A percentile compares a stretch with the other conserved stretches of the same genome.
phyloP scores from a whole-genome alignment of 2,888 invertebrate genomes.

The Lasioglossum oenotherae region DNA sequence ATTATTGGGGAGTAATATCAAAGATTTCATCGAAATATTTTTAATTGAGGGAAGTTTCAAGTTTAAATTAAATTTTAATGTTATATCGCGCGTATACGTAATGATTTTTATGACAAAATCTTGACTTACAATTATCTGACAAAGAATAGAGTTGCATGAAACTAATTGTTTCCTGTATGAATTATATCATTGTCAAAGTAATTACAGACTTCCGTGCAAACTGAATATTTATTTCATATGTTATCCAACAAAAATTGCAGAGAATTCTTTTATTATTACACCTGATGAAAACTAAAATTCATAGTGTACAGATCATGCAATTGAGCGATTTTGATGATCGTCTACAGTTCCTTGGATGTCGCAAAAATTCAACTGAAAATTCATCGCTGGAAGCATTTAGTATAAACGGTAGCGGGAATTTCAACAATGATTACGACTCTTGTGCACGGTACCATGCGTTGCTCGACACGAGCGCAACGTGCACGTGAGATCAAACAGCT shows the following conservation, averaged over 20 bases:
- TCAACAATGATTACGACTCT: constrained; percentile 10
- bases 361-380: neutral
- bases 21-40: too few species aligned
- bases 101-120: too few species aligned
- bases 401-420: constrained; percentile 11
- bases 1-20: too few species aligned
- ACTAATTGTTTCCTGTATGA: neutral
- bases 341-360: neutral
- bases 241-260: neutral
- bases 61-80: too few species aligned
- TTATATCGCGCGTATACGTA: too few species aligned
- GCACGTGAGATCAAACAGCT: constrained; percentile 53
- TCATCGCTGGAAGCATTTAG: neutral
- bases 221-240: neutral
- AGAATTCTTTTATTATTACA: neutral
- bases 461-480: constrained; percentile 52
- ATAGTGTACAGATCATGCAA: neutral
- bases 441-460: constrained; percentile 63
- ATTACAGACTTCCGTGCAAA: neutral
- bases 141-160: neutral
- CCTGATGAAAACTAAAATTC: neutral
- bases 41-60: too few species aligned
- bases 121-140: neutral
- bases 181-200: neutral
- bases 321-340: neutral